Evolutionary conservation across 2,797 vertebrate genomes (phyloP).

Genomic region (Erethizon dorsatum): DNA sequence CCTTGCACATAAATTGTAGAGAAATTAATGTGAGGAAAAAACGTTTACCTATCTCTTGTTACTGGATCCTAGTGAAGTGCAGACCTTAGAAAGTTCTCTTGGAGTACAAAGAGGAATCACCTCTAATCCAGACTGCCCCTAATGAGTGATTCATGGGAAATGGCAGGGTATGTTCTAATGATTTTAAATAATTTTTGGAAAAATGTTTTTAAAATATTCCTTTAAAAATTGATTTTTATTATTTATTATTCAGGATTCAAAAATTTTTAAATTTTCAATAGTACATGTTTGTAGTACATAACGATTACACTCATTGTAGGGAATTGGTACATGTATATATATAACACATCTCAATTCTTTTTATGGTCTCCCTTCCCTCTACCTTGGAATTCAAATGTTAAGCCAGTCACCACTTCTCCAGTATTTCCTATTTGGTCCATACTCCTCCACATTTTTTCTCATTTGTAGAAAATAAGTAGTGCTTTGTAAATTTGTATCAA

Average conservation of each 20-base stretch:
- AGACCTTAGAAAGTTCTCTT: neutral
- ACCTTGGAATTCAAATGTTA: conserved; percentile 5
- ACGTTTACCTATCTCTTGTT: neutral
- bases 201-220: neutral
- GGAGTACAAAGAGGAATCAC: neutral
- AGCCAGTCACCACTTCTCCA: conserved; percentile 7
- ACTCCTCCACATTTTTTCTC: conserved; percentile 35
- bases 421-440: conserved; percentile 46
- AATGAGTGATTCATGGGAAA: neutral
- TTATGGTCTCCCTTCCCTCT: neutral
- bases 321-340: neutral
- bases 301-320: neutral
- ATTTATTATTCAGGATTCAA: conserved; percentile 48
- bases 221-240: neutral
- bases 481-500: conserved; percentile 47
- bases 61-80: neutral
- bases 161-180: neutral
- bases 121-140: neutral
- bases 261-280: neutral
- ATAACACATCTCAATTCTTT: neutral
- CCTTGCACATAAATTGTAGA: neutral
- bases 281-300: neutral
- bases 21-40: neutral
- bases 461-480: conserved; percentile 55
- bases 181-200: conserved; percentile 38